Conservation (phyloP, 2,113 vertebrate species). For the Phalacrocorax aristotelis region DNA sequence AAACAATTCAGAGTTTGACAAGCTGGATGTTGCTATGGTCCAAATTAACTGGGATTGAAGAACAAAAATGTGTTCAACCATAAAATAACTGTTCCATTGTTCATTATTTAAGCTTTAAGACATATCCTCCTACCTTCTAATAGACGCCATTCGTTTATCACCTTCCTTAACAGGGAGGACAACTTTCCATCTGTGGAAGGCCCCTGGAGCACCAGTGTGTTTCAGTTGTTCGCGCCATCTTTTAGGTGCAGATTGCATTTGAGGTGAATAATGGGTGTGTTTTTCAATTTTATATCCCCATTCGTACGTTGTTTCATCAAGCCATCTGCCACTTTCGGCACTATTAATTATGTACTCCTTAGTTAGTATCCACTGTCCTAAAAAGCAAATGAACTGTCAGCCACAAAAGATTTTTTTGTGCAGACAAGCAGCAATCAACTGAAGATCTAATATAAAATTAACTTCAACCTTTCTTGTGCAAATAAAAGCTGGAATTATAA, state of each 20-base stretch:
- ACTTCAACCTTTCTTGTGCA: conserved; percentile 41
- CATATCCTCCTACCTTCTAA: conserved; percentile 80
- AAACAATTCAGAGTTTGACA: background rate
- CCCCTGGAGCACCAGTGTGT: conserved; percentile 77
- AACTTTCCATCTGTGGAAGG: conserved; percentile 93
- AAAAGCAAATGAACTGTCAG: conserved; percentile 73
- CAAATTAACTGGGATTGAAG: background rate
- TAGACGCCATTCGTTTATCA: conserved; percentile 76
- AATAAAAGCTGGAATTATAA: conserved; percentile 14
- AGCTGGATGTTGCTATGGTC: background rate
- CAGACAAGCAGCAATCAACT: conserved; percentile 69
- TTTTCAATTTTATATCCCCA: conserved; percentile 84
- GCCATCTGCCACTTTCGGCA: conserved; percentile 87
- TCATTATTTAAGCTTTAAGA: conserved; percentile 18
- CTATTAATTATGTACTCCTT: conserved; percentile 92
- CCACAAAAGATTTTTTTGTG: conserved; percentile 61
- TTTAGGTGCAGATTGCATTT: conserved; percentile 83
- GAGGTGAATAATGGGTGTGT: conserved; percentile 77
- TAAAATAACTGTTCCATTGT: background rate
- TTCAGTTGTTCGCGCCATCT: conserved; percentile 81
- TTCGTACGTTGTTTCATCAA: conserved; percentile 88
- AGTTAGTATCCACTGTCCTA: conserved; percentile 96
- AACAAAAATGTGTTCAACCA: background rate
- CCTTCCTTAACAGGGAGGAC: conserved; percentile 77
- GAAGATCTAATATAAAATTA: conserved; percentile 65